Percentiles rank a stretch among this genome's conserved stretches.
phyloP scores from a whole-genome alignment of 2,888 invertebrate species.

The Phengaris alcon region DNA sequence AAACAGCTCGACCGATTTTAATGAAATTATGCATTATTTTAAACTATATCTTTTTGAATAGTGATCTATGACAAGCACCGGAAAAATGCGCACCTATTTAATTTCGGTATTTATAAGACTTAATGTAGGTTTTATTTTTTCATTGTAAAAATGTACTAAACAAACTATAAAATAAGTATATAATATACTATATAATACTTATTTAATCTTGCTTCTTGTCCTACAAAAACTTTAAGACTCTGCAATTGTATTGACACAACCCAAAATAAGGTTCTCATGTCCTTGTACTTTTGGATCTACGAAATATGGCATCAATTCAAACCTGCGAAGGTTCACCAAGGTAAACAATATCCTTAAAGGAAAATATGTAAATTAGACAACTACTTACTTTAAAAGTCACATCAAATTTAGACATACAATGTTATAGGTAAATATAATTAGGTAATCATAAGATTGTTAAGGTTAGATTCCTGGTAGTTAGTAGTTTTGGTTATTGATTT shows the following conservation, averaged over 20 bases:
- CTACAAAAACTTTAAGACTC: neutral
- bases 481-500: neutral
- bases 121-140: too few relatives aligned
- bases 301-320: neutral
- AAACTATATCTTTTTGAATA: too few relatives aligned
- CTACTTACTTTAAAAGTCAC: slow-evolving; percentile 23
- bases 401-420: neutral
- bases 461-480: neutral
- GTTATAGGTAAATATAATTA: neutral
- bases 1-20: too few relatives aligned
- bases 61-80: too few relatives aligned
- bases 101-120: too few relatives aligned
- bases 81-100: neutral
- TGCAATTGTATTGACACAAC: neutral
- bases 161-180: too few relatives aligned
- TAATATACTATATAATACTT: too few relatives aligned
- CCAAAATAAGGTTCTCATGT: neutral
- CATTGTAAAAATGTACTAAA: too few relatives aligned
- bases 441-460: neutral
- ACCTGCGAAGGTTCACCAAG: slow-evolving; percentile 29
- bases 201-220: neutral
- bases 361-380: slow-evolving; percentile 26
- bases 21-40: too few relatives aligned
- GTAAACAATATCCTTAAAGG: slow-evolving; percentile 14
- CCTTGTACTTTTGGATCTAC: neutral